Base-by-base conservation (phyloP, 2,113 vertebrate species). In the Centropus bengalensis region DNA sequence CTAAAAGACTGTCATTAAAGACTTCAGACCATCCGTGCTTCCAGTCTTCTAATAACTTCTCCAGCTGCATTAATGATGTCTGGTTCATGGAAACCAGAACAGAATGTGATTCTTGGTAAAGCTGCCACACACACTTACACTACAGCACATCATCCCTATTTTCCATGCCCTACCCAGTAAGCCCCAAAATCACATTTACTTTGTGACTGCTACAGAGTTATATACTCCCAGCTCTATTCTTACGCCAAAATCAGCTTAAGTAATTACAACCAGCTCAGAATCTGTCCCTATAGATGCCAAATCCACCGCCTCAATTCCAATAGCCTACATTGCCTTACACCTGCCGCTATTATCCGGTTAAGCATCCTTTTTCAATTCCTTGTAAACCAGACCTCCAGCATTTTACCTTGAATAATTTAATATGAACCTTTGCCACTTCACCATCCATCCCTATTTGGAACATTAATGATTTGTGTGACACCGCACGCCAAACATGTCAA, bases 331-430 rank as follows among this genome's bases (percentile, higher is more conserved):
- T 83, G 54, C 84, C 82, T 91, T 68, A 84, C 54, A 82, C 28
- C 66, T 78, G 23, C 33, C 42, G 60, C 54, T 75, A 75, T 38
- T 73, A 63, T 23, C 33, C 18, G 0, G 44, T 76, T 93, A 91
- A 91, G 49, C 47, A 94, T 56, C 14, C 15, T 44, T 87, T 84
- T 84, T 55, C 56, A 78, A 67, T 87, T 87, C 66, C 54, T 71
- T 67, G 28, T 40, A 84, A 89, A 79, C 16, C 6, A 82, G 49
- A 79, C n/a, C 14, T 84, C 58, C 74, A 75, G 2, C 85, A 36
- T 71, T 84, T 86, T 64, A 71, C 40, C 15, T 20, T 87, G 47
- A 91, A 95, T 82, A 84, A 91, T 84, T 89, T 81, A 78, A 19
- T 59, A 84, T 51, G 47, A 45, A 67, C 81, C 56, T 47, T 51